These are phyloP conservation scores for Lycophotia porphyrea DNA, from an alignment of 2,888 invertebrate genomes.

Conservation along the genomic window DNA sequence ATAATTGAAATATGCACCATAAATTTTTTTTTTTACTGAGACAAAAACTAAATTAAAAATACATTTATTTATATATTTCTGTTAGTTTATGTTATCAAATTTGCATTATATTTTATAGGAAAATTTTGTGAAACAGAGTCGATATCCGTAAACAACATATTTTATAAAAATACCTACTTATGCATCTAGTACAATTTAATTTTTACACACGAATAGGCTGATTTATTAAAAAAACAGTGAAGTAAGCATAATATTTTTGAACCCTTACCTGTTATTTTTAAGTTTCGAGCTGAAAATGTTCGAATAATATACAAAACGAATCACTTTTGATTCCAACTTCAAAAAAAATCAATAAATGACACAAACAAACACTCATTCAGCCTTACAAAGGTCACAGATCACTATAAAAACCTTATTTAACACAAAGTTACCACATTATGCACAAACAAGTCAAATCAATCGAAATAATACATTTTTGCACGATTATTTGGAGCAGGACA, in stretches of 20 bases:
- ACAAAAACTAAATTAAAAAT: neutral
- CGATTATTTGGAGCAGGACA: slow-evolving; percentile 32
- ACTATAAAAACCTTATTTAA: slow-evolving; percentile 8
- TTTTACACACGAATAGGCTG: neutral
- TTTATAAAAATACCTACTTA: neutral
- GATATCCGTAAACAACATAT: neutral
- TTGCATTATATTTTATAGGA: neutral
- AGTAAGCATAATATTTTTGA: no score
- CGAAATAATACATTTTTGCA: slow-evolving; percentile 31
- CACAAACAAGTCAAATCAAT: neutral
- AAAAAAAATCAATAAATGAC: slow-evolving; percentile 61
- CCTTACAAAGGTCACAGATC: slow-evolving; percentile 2
- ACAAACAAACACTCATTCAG: slow-evolving; percentile 54
- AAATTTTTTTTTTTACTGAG: neutral
- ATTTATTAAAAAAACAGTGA: neutral
- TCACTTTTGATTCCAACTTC: slow-evolving; percentile 17
- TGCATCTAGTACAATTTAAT: neutral
- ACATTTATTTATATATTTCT: neutral
- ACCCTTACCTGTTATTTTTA: slow-evolving; percentile 20
- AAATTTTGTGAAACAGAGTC: neutral
- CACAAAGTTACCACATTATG: neutral
- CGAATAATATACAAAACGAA: slow-evolving; percentile 12
- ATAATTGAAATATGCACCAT: neutral
- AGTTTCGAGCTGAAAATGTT: neutral
- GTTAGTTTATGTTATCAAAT: neutral